phyloP scores from a whole-genome alignment of 2,113 vertebrate genomes.

The Ariopsis seemanni region DNA sequence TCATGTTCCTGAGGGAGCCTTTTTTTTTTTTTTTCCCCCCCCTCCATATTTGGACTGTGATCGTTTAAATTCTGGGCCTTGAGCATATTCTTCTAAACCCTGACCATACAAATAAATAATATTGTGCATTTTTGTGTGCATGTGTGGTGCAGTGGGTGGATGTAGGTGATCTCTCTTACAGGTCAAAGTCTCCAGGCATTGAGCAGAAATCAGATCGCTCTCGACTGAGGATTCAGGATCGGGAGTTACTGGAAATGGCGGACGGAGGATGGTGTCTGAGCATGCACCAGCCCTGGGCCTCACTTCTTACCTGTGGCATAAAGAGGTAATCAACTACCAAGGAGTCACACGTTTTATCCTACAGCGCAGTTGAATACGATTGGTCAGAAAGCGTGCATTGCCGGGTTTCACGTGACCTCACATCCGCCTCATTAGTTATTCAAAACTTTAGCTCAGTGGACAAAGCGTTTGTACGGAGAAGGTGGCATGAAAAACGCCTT shows the following conservation, averaged over 20 bases:
- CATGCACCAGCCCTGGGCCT: constrained; percentile 98
- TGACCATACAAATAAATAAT: neutral
- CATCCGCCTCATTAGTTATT: too few relatives aligned
- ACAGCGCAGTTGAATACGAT: neutral
- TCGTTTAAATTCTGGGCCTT: neutral
- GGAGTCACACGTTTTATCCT: neutral
- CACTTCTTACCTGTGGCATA: constrained; percentile 86
- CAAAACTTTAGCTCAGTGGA: too few relatives aligned
- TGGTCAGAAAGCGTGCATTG: neutral
- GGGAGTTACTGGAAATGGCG: constrained; percentile 91
- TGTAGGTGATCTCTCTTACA: constrained; percentile 69
- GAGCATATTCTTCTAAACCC: neutral
- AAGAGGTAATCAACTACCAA: constrained; percentile 77
- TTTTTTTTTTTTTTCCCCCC: neutral
- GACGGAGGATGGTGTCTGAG: constrained; percentile 95
- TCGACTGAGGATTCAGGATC: constrained; percentile 86
- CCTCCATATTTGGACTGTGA: neutral
- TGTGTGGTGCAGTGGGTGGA: constrained; percentile 82
- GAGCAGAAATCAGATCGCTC: constrained; percentile 62
- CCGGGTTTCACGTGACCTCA: too few relatives aligned
- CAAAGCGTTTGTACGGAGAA: too few relatives aligned
- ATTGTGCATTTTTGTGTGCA: constrained; percentile 7
- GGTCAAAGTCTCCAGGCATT: constrained; percentile 27
- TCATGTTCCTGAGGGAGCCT: neutral
- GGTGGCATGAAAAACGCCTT: too few relatives aligned